These are phyloP conservation scores for Dryadula phaetusa DNA, from an alignment of 2,888 invertebrate genomes.

Conservation along the genomic window DNA sequence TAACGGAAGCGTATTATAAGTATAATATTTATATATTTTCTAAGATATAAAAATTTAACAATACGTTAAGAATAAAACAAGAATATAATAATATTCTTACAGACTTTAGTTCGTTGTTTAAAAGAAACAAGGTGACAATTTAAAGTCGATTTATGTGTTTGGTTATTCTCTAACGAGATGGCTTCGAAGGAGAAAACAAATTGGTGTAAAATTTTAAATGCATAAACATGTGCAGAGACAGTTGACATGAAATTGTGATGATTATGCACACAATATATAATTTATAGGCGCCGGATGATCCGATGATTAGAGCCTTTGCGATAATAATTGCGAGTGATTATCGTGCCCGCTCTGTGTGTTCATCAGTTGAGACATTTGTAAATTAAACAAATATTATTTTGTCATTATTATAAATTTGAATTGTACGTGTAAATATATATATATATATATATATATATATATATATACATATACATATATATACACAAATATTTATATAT, in stretches of 20 bases:
- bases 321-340: conserved; percentile 32
- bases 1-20: too few relatives aligned
- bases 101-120: not conserved
- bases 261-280: conserved; percentile 29
- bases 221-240: conserved; percentile 32
- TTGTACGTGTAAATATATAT: not conserved
- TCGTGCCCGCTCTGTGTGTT: conserved; percentile 34
- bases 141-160: conserved; percentile 23
- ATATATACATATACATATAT: not conserved
- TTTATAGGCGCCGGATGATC: conserved; percentile 32
- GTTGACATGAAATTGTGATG: conserved; percentile 27
- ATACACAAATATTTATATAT: not conserved
- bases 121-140: conserved; percentile 15
- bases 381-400: conserved; percentile 22
- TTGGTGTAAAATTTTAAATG: conserved; percentile 22
- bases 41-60: too few relatives aligned
- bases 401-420: conserved; percentile 11
- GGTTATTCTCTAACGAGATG: conserved; percentile 13
- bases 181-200: conserved; percentile 1
- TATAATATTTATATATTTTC: too few relatives aligned
- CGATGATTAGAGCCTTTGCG: conserved; percentile 21
- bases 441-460: not conserved
- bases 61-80: not conserved
- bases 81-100: not conserved
- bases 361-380: conserved; percentile 24